These are phyloP conservation scores for Cacatua alba DNA, from an alignment of 2,113 vertebrate species.

Conservation along the genomic window DNA sequence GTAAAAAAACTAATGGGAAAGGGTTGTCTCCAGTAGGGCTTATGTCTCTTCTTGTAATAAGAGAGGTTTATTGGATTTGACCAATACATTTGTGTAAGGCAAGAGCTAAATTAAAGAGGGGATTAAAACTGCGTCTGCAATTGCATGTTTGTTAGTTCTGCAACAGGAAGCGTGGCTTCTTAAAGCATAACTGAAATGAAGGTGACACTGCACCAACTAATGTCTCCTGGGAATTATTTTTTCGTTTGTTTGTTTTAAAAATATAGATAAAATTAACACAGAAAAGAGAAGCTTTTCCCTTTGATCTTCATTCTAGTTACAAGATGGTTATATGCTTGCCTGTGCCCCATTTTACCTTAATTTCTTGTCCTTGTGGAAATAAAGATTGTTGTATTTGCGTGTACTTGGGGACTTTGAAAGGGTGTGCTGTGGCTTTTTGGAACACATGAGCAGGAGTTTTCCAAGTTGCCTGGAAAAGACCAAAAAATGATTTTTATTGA, in stretches of 20 bases:
- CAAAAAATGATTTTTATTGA: background rate
- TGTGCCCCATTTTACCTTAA: background rate
- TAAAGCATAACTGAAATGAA: background rate
- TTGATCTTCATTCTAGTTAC: background rate
- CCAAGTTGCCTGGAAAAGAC: background rate
- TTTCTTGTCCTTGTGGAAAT: background rate
- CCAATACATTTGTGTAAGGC: background rate
- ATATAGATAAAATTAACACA: background rate
- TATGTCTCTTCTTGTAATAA: background rate
- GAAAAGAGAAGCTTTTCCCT: background rate
- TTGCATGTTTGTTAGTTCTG: background rate
- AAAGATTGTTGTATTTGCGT: background rate
- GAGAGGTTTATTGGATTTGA: background rate
- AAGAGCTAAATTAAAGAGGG: background rate
- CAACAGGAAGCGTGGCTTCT: background rate
- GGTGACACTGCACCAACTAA: background rate
- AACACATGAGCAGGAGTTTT: background rate
- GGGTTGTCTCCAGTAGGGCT: background rate
- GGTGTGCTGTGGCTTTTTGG: accelerated
- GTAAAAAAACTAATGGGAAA: background rate
- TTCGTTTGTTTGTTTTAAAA: background rate
- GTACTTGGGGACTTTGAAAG: background rate
- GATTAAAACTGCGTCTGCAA: background rate
- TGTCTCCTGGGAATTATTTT: background rate
- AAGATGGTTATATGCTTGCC: background rate